These are phyloP conservation scores for Heliconius erato DNA, from an alignment of 2,888 invertebrate genomes.

Conservation along the genomic window DNA sequence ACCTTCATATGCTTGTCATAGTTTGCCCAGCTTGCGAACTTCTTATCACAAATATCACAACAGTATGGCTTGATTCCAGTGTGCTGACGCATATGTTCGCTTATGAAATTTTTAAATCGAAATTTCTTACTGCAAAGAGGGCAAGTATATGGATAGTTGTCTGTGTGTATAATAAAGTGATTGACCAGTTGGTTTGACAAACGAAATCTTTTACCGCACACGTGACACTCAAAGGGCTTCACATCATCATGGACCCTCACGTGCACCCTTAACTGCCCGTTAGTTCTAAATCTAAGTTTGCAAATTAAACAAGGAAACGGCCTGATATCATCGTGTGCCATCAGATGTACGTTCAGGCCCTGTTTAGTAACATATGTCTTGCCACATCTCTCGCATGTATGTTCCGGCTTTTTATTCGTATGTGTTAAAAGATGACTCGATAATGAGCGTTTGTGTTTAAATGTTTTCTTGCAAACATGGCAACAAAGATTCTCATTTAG, in stretches of 20 bases:
- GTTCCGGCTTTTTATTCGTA: neutral
- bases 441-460: constrained; percentile 13
- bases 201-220: neutral
- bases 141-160: constrained; percentile 74
- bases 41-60: constrained; percentile 67
- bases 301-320: neutral
- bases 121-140: constrained; percentile 91
- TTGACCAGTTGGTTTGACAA: neutral
- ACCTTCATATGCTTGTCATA: constrained; percentile 2
- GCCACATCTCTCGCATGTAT: constrained; percentile 4
- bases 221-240: neutral
- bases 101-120: constrained; percentile 90
- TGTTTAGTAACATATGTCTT: constrained; percentile 12
- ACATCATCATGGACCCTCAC: neutral
- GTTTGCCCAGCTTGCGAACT: constrained; percentile 12
- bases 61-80: constrained; percentile 90
- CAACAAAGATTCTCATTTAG: neutral
- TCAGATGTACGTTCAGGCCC: neutral
- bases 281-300: neutral
- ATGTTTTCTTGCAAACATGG: neutral
- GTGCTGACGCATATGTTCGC: constrained; percentile 90
- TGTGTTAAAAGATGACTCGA: neutral
- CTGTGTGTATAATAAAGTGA: constrained; percentile 5
- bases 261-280: neutral
- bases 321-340: constrained; percentile 6